Evolutionary conservation across 2,113 vertebrate species (phyloP), one percentile per base, ranked within the genome.

Genomic region (Ophiodon elongatus): DNA sequence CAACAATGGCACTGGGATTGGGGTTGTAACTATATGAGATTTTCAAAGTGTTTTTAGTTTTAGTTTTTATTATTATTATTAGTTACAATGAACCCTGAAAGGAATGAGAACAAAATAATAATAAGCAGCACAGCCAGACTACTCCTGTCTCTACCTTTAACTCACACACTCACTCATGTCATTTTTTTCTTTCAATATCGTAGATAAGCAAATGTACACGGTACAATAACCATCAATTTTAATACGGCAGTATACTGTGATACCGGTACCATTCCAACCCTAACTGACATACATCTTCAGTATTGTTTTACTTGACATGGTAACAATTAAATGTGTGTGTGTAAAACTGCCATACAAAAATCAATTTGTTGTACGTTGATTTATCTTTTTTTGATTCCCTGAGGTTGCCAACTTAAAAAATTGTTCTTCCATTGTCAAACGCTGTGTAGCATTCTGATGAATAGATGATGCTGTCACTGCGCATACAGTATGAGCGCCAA

Each of bases 281-380:
- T 6, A 10, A 0, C 25, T 54, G 47, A 39, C 25, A 60, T 75
- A 62, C 65, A 85, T 54, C 33, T 45, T 64, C 6, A 69, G 31
- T 39, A 60, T 59, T 33, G 23, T 80, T 73, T 56, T 45, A 70
- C 6, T 73, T 82, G 47, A 62, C 29, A 63, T 19, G n/a, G 23
- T 60, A 35, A 64, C 33, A 41, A 50, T 63, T 73, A n/a, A 1
- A 6, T 70, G 33, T 25, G 31, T 25, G 52, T 39, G 77, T 73
- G 27, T 37, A 77, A 71, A 83, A 47, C 27, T 39, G 45, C 37
- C 6, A 10, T 13, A 7, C 0, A 23, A 56, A 33, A 47, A 35
- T 39, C 1, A 23, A 52, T 59, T 29, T 50, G 50, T 25, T 60
- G 39, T 9, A 47, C 9, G 39, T 50, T 35, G 33, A 63, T 29